phyloP scores from a whole-genome alignment of 2,797 vertebrate genomes.

The Austrolebias charrua region DNA sequence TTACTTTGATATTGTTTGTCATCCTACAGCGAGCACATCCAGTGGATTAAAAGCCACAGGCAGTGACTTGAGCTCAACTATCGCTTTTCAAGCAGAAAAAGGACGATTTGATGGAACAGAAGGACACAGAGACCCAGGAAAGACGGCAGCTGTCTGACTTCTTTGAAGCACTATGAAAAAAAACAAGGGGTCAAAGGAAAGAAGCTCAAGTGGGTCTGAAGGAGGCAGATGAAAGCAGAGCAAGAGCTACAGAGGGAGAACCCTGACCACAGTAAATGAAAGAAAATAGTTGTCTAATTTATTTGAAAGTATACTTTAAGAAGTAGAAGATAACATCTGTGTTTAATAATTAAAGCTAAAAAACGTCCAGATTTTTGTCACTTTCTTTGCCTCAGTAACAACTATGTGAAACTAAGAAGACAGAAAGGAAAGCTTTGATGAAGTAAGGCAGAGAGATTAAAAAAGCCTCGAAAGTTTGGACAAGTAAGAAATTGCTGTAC shows the following conservation, averaged over 20 bases:
- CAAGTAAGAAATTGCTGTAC: neutral
- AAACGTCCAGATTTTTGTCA: too few species aligned
- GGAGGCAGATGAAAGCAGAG: slow-evolving; percentile 11
- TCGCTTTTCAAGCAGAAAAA: slow-evolving; percentile 42
- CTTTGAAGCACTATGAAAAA: slow-evolving; percentile 54
- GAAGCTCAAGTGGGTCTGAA: slow-evolving; percentile 26
- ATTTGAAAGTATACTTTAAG: neutral
- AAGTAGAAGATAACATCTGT: too few species aligned
- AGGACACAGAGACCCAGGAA: slow-evolving; percentile 24
- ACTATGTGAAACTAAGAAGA: too few species aligned
- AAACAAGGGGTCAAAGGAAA: slow-evolving; percentile 31
- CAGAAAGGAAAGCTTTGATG: too few species aligned
- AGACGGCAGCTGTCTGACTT: slow-evolving; percentile 35
- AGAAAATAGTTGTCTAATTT: slow-evolving; percentile 4
- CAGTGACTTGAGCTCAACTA: slow-evolving; percentile 30
- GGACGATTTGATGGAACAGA: slow-evolving; percentile 17
- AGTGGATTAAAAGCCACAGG: neutral
- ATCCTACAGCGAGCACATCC: neutral
- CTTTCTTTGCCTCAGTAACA: too few species aligned
- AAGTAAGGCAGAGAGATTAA: too few species aligned
- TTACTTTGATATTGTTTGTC: neutral
- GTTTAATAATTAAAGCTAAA: too few species aligned
- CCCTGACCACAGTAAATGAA: neutral
- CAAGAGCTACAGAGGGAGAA: slow-evolving; percentile 1
- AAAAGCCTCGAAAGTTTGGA: neutral